A percentile compares a stretch with the other conserved stretches of the same genome.
These are phyloP conservation scores for Gavialis gangeticus DNA, from an alignment of 2,113 vertebrate species.

Conservation along the genomic window DNA sequence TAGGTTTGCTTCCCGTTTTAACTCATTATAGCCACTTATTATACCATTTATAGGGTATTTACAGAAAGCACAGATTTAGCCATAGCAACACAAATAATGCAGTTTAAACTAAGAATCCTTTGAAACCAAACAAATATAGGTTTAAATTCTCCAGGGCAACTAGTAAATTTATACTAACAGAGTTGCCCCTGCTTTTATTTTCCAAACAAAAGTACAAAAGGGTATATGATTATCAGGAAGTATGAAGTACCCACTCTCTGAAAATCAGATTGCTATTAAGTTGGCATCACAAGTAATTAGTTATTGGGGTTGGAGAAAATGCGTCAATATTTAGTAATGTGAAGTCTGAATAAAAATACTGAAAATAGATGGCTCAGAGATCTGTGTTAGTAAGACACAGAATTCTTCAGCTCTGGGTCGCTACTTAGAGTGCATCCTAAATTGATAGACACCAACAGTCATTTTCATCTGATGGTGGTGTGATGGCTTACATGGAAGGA, in stretches of 20 bases:
- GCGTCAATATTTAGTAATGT: neutral
- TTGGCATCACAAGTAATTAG: neutral
- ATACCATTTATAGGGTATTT: slow-evolving; percentile 5
- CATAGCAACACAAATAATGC: slow-evolving; percentile 24
- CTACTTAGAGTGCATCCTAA: neutral
- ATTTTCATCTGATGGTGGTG: neutral
- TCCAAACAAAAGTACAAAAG: neutral
- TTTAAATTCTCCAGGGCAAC: neutral
- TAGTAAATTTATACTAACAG: slow-evolving; percentile 38
- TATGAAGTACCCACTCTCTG: neutral
- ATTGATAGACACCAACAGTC: neutral
- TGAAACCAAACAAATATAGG: neutral
- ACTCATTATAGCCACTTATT: slow-evolving; percentile 54
- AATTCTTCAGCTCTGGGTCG: neutral
- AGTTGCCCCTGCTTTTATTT: slow-evolving; percentile 20
- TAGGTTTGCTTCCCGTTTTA: slow-evolving; percentile 70
- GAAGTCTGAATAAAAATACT: neutral
- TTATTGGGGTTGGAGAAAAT: neutral
- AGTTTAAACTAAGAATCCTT: neutral
- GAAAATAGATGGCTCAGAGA: neutral
- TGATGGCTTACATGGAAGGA: neutral
- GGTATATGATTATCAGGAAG: neutral
- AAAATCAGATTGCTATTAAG: neutral
- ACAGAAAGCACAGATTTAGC: slow-evolving; percentile 60
- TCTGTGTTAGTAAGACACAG: neutral